Evolutionary conservation across 1,140 invertebrate genomes (phyloP).

Genomic region (Zaprionus africanus): DNA sequence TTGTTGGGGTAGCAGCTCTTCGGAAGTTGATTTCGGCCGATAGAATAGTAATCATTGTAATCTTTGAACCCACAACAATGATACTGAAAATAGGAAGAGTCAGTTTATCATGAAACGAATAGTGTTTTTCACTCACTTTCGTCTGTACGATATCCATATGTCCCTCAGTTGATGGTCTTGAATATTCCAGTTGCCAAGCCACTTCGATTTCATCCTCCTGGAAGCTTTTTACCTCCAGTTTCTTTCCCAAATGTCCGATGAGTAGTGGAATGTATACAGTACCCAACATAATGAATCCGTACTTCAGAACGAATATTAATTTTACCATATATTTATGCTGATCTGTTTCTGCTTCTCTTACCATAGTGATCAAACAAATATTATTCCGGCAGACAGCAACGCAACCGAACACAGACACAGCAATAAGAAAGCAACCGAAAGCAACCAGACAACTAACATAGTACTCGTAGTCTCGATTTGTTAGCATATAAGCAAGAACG

Average conservation of each 20-base stretch:
- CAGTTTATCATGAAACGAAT: background rate
- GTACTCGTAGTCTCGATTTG: background rate
- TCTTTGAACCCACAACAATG: constrained; percentile 65
- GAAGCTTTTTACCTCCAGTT: constrained; percentile 51
- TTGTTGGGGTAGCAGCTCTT: constrained; percentile 53
- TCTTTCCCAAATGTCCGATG: constrained; percentile 52
- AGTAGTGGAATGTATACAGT: constrained; percentile 55
- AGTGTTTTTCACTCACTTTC: constrained; percentile 30
- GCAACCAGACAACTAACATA: background rate
- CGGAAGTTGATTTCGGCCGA: constrained; percentile 40
- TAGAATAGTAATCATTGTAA: constrained; percentile 65
- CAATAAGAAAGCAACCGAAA: constrained; percentile 20
- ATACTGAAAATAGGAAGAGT: constrained; percentile 43
- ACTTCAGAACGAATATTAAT: constrained; percentile 42
- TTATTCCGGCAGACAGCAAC: constrained; percentile 75
- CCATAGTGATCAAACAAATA: constrained; percentile 72
- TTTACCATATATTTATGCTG: constrained; percentile 15
- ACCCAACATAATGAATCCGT: constrained; percentile 64
- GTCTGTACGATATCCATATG: constrained; percentile 57
- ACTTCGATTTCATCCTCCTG: constrained; percentile 54
- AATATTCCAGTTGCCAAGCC: constrained; percentile 44
- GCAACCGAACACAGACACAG: constrained; percentile 71
- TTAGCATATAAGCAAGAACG: background rate
- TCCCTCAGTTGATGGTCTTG: constrained; percentile 48
- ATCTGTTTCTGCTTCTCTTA: constrained; percentile 38